Percentiles rank a stretch among this genome's conserved stretches.
Evolutionary conservation across 2,113 vertebrate species (phyloP).

Genomic region (Hippocampus mohnikei): DNA sequence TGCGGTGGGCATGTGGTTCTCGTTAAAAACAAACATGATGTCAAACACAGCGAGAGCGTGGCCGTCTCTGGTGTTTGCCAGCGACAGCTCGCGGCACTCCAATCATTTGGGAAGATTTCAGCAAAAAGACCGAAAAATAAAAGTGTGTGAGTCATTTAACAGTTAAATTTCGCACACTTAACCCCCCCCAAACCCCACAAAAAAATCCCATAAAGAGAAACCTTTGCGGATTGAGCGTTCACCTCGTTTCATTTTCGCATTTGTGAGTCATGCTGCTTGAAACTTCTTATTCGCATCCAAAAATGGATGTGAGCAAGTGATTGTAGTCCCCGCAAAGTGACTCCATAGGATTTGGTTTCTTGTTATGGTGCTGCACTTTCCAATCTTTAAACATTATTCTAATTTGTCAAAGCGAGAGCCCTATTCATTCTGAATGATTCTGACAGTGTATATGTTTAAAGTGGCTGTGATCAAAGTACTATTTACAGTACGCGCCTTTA

Average conservation of each 20-base stretch:
- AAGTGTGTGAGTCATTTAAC: conserved; percentile 5
- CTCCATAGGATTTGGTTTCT: not conserved
- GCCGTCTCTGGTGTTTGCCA: conserved; percentile 8
- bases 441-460: not conserved
- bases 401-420: not conserved
- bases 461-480: not conserved
- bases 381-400: conserved; percentile 1
- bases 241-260: not conserved
- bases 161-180: conserved; percentile 9
- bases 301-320: conserved; percentile 6
- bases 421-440: not conserved
- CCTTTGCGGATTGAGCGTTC: conserved; percentile 2
- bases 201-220: conserved; percentile 10
- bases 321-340: not conserved
- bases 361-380: not conserved
- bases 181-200: not conserved
- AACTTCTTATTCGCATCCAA: conserved; percentile 1
- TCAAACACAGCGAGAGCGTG: conserved; percentile 57
- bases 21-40: conserved; percentile 64
- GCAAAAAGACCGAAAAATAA: not conserved
- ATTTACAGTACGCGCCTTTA: not conserved
- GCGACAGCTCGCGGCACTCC: conserved; percentile 11
- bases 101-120: conserved; percentile 10
- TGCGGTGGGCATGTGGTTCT: conserved; percentile 63
- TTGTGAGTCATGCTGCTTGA: not conserved